phyloP scores from a whole-genome alignment of 2,888 invertebrate species.

The Ennomos erosarius region DNA sequence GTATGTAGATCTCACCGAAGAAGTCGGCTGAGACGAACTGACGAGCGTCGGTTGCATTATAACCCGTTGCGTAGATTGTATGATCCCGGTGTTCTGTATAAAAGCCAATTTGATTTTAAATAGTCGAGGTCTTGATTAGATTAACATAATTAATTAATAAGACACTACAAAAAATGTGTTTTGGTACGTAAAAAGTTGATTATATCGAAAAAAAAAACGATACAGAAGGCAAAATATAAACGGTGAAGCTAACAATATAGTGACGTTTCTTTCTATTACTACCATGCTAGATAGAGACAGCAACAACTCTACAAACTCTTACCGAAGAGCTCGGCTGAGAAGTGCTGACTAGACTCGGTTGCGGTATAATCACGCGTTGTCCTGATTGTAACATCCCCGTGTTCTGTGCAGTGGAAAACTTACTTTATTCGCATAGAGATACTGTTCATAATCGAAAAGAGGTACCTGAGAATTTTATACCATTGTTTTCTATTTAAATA shows the following conservation, averaged over 20 bases:
- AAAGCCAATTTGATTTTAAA: no score
- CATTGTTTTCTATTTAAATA: no score
- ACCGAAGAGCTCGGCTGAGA: conserved; percentile 60
- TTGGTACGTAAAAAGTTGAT: no score
- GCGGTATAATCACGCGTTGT: conserved; percentile 77
- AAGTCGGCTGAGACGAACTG: conserved; percentile 16
- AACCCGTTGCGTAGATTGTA: conserved; percentile 13
- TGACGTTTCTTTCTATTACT: neutral
- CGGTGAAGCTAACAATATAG: neutral
- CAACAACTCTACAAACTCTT: conserved; percentile 10
- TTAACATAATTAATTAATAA: no score
- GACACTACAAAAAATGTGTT: no score
- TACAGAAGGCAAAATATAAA: no score
- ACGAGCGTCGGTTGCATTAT: conserved; percentile 17
- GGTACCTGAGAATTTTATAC: no score
- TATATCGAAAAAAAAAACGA: no score
- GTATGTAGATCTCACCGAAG: conserved; percentile 12
- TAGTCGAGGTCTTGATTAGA: no score
- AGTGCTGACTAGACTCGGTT: conserved; percentile 74
- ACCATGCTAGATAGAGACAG: conserved; percentile 1
- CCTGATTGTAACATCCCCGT: conserved; percentile 79
- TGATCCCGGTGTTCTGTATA: conserved; percentile 15
- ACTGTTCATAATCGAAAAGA: conserved; percentile 5
- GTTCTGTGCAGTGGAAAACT: conserved; percentile 58
- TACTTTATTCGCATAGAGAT: conserved; percentile 27